phyloP scores from a whole-genome alignment of 2,888 invertebrate genomes.

The Mantis religiosa region DNA sequence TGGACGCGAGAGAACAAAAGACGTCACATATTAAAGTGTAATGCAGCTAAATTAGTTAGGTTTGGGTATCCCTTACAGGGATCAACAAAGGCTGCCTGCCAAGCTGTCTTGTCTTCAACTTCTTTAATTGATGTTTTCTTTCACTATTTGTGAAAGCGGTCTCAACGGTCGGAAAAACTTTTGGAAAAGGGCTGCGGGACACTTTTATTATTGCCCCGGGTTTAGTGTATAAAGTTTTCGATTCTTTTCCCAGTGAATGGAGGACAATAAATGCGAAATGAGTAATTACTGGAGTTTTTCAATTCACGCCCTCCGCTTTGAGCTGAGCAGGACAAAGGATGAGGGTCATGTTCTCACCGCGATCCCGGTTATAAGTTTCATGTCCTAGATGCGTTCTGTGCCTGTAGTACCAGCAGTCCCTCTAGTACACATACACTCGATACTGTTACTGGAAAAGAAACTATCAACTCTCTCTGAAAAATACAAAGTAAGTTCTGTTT shows the following conservation, averaged over 20 bases:
- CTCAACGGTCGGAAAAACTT: not conserved
- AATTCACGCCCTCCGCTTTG: not conserved
- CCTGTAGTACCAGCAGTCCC: not conserved
- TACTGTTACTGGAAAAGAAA: no score
- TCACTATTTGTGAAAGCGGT: not conserved
- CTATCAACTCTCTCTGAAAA: no score
- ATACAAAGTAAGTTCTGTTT: no score
- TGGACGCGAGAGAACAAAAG: not conserved
- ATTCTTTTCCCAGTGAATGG: not conserved
- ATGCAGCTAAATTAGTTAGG: not conserved
- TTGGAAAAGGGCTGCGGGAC: not conserved
- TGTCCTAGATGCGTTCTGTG: not conserved
- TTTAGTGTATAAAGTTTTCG: not conserved
- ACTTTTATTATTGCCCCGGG: not conserved
- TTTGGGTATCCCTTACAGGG: not conserved
- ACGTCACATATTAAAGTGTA: not conserved
- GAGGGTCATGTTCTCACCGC: not conserved
- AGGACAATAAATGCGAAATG: not conserved
- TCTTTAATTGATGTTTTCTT: conserved; percentile 4
- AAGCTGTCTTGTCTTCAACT: not conserved
- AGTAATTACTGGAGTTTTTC: not conserved
- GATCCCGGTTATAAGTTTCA: not conserved
- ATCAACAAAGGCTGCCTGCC: not conserved
- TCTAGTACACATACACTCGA: no score
- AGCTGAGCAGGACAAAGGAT: not conserved